Percentiles rank a stretch among this genome's conserved stretches.
These are phyloP conservation scores for Arnoldichthys spilopterus DNA, from an alignment of 2,797 vertebrate genomes.

Conservation along the genomic window DNA sequence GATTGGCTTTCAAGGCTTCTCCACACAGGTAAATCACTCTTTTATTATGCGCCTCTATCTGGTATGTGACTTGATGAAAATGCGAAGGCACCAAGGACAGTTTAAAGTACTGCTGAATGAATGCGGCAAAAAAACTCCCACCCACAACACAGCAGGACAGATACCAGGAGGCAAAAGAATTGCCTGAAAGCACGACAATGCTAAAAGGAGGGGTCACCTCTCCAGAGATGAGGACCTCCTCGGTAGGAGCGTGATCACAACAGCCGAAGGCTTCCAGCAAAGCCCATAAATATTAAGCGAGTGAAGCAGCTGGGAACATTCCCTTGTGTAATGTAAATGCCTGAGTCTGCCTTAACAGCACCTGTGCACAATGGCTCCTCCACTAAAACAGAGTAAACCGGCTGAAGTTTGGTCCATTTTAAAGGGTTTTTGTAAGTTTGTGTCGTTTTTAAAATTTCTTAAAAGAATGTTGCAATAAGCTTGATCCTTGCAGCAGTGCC, in stretches of 20 bases:
- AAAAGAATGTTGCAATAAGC: slow-evolving; percentile 12
- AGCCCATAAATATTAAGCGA: slow-evolving; percentile 35
- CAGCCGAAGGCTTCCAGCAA: slow-evolving; percentile 24
- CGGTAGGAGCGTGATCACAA: slow-evolving; percentile 12
- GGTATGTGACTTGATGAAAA: slow-evolving; percentile 52
- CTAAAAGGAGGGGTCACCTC: slow-evolving; percentile 14
- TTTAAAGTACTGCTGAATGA: slow-evolving; percentile 46
- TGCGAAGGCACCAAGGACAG: slow-evolving; percentile 58
- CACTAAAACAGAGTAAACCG: slow-evolving; percentile 23
- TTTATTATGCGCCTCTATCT: slow-evolving; percentile 46
- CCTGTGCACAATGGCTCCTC: slow-evolving; percentile 40
- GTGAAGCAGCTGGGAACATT: slow-evolving; percentile 34
- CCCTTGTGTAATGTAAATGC: slow-evolving; percentile 44
- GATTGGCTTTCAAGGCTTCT: slow-evolving; percentile 53
- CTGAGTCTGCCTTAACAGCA: slow-evolving; percentile 44
- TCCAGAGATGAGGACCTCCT: slow-evolving; percentile 25
- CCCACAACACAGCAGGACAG: neutral
- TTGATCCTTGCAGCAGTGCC: slow-evolving; percentile 22
- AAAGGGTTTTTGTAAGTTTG: slow-evolving; percentile 26
- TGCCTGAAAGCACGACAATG: neutral
- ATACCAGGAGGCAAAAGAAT: neutral
- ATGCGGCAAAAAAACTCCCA: slow-evolving; percentile 8
- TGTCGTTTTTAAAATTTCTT: slow-evolving; percentile 7
- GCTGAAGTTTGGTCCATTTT: neutral
- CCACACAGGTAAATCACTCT: slow-evolving; percentile 54